phyloP scores from a whole-genome alignment of 2,797 vertebrate species.

The Jordanella pulchra region DNA sequence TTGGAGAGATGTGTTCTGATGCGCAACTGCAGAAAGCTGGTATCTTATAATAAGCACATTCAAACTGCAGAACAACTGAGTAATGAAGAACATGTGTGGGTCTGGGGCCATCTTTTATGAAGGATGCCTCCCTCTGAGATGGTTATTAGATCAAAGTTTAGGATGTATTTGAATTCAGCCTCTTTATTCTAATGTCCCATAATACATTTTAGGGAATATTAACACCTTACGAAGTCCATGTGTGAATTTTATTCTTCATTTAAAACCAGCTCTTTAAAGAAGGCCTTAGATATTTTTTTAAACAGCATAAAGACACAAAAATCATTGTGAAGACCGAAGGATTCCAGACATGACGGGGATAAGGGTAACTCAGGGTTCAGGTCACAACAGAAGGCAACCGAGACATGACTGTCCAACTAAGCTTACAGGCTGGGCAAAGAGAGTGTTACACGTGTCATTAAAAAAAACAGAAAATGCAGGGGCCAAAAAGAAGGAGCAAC shows the following conservation, averaged over 20 bases:
- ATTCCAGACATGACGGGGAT: background rate
- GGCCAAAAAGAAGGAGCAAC: background rate
- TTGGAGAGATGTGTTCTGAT: slow-evolving; percentile 18
- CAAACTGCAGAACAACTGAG: slow-evolving; percentile 20
- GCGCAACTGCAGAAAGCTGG: slow-evolving; percentile 11
- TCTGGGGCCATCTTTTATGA: slow-evolving; percentile 31
- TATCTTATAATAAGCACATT: slow-evolving; percentile 50
- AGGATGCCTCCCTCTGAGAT: slow-evolving; percentile 19
- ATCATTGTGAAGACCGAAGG: background rate
- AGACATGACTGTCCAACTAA: background rate
- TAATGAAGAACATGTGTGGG: slow-evolving; percentile 43
- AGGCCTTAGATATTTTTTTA: background rate
- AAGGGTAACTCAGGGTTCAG: background rate
- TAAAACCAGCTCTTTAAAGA: background rate
- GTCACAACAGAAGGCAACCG: background rate
- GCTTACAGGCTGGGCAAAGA: background rate
- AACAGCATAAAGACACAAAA: background rate
- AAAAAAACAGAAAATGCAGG: background rate
- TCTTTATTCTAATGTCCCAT: background rate
- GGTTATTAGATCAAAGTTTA: background rate
- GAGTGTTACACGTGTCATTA: background rate
- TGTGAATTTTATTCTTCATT: background rate
- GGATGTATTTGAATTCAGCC: background rate
- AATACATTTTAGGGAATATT: background rate
- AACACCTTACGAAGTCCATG: too few species aligned